These are phyloP conservation scores for Andricus quercusramuli DNA, from an alignment of 2,888 invertebrate species.

Conservation along the genomic window DNA sequence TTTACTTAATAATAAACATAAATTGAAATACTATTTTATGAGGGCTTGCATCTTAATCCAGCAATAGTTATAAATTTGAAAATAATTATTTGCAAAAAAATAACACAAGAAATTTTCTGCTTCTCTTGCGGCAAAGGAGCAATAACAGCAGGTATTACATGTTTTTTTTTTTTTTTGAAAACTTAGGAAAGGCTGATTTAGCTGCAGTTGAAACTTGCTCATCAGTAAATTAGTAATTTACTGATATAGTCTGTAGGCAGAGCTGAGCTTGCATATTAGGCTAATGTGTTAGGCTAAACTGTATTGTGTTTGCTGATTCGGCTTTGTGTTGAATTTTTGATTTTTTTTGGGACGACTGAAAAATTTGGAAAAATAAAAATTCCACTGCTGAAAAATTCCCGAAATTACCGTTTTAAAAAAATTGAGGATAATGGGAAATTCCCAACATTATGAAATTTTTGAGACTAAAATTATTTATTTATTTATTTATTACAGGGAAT, in stretches of 20 bases:
- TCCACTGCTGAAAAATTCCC: too few species aligned
- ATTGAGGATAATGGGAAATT: too few species aligned
- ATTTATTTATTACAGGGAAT: too few species aligned
- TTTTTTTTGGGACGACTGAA: background rate
- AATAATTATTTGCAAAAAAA: background rate
- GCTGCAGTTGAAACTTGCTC: background rate
- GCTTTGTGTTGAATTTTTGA: background rate
- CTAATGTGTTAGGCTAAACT: background rate
- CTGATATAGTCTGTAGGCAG: background rate
- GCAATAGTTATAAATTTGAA: background rate
- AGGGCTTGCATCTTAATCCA: background rate
- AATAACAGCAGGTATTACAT: conserved; percentile 72
- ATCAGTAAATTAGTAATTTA: background rate
- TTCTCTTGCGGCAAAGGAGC: conserved; percentile 73
- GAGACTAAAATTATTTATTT: too few species aligned
- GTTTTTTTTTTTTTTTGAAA: conserved; percentile 42
- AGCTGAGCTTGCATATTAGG: conserved; percentile 3
- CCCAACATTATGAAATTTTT: too few species aligned
- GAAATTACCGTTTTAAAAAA: too few species aligned
- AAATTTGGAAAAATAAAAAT: too few species aligned
- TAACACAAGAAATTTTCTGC: conserved; percentile 57
- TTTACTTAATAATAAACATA: background rate
- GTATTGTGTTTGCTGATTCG: background rate
- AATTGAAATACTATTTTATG: background rate
- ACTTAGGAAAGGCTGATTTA: conserved; percentile 25